These are phyloP conservation scores for Lepidocyrtoides sp. DNA, from an alignment of 2,888 invertebrate species.

Conservation along the genomic window DNA sequence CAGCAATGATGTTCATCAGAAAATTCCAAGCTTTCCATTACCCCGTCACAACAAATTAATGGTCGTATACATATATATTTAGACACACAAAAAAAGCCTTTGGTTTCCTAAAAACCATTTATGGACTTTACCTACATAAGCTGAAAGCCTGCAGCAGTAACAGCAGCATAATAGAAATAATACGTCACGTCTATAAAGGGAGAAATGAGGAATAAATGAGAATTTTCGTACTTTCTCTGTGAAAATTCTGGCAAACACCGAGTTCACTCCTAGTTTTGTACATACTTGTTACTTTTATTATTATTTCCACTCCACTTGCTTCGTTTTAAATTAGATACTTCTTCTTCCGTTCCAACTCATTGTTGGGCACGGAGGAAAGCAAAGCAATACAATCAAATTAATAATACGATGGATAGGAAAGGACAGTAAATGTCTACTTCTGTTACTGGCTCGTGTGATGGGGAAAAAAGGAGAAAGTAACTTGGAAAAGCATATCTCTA, in stretches of 20 bases:
- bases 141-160: not conserved
- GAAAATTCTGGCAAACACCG: not conserved
- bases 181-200: not conserved
- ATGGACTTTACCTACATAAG: not conserved
- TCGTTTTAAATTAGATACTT: conserved; percentile 63
- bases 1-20: conserved; percentile 54
- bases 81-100: conserved; percentile 4
- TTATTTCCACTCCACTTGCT: conserved; percentile 56
- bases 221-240: conserved; percentile 49
- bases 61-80: conserved; percentile 17
- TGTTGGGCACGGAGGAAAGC: conserved; percentile 21
- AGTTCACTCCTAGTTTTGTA: not conserved
- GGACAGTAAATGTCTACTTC: conserved; percentile 5
- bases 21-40: conserved; percentile 67
- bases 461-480: not conserved
- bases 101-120: conserved; percentile 46
- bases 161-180: not conserved
- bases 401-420: conserved; percentile 47
- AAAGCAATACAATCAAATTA: conserved; percentile 41
- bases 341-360: not conserved
- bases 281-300: conserved; percentile 6
- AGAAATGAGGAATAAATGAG: conserved; percentile 59
- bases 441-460: not conserved
- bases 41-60: conserved; percentile 76
- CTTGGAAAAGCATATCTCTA: not conserved